Percentiles rank a stretch among this genome's conserved stretches.
Conservation (phyloP, 1,140 invertebrate genomes). For the Dendroctonus valens region DNA sequence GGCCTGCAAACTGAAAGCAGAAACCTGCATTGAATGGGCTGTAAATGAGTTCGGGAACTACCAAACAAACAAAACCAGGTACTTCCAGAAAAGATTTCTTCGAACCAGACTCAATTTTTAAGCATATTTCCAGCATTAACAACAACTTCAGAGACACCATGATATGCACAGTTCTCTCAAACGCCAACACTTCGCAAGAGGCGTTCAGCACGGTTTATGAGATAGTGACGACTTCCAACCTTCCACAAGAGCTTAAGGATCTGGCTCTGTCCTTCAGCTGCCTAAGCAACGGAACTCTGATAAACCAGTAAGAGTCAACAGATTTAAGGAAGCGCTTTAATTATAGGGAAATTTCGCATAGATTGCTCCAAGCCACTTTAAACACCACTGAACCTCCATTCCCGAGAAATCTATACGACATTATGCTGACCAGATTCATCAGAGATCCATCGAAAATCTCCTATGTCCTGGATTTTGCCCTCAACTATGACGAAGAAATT, state of each 20-base stretch:
- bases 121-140: conserved; percentile 49
- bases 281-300: background rate
- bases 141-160: conserved; percentile 58
- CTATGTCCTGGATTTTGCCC: too few species aligned
- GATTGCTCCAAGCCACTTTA: too few species aligned
- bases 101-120: background rate
- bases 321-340: too few species aligned
- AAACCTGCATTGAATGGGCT: conserved; percentile 51
- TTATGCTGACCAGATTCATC: background rate
- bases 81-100: background rate
- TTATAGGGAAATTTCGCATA: too few species aligned
- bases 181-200: too few species aligned
- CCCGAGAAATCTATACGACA: background rate
- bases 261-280: background rate
- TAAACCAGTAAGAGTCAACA: conserved; percentile 1
- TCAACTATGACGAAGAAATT: too few species aligned
- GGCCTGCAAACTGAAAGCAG: conserved; percentile 54
- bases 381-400: too few species aligned
- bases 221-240: too few species aligned
- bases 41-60: conserved; percentile 41
- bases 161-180: conserved; percentile 52
- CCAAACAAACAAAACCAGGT: background rate
- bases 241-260: conserved; percentile 15
- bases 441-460: too few species aligned
- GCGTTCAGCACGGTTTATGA: too few species aligned